A percentile compares a stretch with the other conserved stretches of the same genome.
phyloP scores from a whole-genome alignment of 2,797 vertebrate genomes.

The Pogoniulus pusillus region DNA sequence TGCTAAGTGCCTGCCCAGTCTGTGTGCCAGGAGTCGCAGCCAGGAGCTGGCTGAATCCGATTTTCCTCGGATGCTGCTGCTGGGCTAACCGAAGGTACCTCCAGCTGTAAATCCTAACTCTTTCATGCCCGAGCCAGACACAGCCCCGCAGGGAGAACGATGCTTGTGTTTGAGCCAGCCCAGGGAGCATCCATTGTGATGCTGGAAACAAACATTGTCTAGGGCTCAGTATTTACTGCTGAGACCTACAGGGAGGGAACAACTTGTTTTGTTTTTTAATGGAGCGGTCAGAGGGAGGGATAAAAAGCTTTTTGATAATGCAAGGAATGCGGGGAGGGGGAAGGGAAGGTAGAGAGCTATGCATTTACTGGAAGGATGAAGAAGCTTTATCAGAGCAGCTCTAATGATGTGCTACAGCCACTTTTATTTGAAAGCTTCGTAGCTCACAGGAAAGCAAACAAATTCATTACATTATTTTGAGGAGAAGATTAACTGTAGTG shows the following conservation, averaged over 20 bases:
- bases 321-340: conserved; percentile 31
- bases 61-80: not conserved
- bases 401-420: conserved; percentile 56
- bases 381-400: conserved; percentile 48
- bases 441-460: conserved; percentile 65
- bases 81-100: not conserved
- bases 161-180: not conserved
- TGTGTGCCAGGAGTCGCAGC: not conserved
- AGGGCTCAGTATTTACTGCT: not conserved
- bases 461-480: conserved; percentile 64
- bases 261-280: conserved; percentile 46
- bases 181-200: not conserved
- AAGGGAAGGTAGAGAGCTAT: not conserved
- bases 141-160: not conserved
- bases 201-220: not conserved
- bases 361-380: conserved; percentile 31
- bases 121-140: not conserved
- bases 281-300: not conserved
- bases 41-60: not conserved
- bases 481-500: conserved; percentile 62
- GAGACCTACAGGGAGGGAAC: not conserved
- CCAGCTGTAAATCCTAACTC: not conserved
- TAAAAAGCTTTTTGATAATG: conserved; percentile 60
- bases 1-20: fast-evolving
- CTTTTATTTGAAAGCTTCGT: conserved; percentile 67